phyloP scores from a whole-genome alignment of 1,140 invertebrate genomes.

The Drosophila grimshawi region DNA sequence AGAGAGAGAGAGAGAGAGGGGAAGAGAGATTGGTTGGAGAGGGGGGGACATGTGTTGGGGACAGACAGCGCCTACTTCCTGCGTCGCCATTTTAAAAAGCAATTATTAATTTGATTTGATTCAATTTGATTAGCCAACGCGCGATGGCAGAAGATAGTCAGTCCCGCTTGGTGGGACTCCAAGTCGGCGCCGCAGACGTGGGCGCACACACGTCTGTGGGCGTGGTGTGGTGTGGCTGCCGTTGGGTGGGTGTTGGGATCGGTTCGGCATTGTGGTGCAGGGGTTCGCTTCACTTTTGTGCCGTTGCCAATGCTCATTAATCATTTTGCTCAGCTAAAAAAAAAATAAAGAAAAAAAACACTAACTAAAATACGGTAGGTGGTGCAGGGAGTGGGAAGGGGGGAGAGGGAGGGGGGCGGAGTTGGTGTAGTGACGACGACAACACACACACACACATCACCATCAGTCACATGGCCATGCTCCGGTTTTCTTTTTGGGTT shows the following conservation, averaged over 20 bases:
- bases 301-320: constrained; percentile 66
- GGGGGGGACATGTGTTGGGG: not conserved
- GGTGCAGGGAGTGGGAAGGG: constrained; percentile 7
- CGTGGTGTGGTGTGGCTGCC: constrained; percentile 22
- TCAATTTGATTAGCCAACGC: constrained; percentile 75
- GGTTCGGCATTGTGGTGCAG: not conserved
- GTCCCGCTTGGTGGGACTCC: not conserved
- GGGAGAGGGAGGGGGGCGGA: constrained; percentile 3
- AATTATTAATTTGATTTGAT: constrained; percentile 83
- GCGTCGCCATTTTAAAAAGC: constrained; percentile 65
- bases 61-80: constrained; percentile 55
- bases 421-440: not conserved
- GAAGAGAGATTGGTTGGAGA: not conserved
- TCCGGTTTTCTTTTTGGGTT: constrained; percentile 42
- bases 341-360: not conserved
- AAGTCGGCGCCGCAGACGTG: constrained; percentile 6
- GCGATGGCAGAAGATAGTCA: constrained; percentile 42
- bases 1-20: not conserved
- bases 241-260: constrained; percentile 41
- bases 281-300: constrained; percentile 20
- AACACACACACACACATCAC: constrained; percentile 11
- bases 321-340: constrained; percentile 55
- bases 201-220: constrained; percentile 34
- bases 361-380: not conserved
- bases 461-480: constrained; percentile 52